Evolutionary conservation across 53 echinoderm and acorn worm species (phyloP).

Genomic region (Henricia sp.): DNA sequence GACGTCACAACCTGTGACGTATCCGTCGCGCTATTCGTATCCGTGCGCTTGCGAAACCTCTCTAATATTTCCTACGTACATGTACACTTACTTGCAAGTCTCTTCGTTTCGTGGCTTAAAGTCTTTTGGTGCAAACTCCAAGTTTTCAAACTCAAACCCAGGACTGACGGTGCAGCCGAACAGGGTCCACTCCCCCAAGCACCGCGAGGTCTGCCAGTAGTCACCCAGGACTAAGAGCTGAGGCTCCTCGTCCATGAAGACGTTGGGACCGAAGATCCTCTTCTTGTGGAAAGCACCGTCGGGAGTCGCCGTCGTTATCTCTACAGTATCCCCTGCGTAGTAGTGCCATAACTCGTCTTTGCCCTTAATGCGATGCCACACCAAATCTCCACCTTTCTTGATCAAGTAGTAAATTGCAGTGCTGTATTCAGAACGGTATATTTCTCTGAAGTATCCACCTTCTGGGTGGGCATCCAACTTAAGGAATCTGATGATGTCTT

Average conservation of each 20-base stretch:
- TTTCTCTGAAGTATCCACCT: no score
- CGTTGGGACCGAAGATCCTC: slow-evolving; percentile 23
- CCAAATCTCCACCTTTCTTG: not conserved
- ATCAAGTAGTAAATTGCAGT: slow-evolving; percentile 41
- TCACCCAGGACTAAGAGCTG: slow-evolving; percentile 38
- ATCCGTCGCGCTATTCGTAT: no score
- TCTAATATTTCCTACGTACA: no score
- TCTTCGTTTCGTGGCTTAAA: slow-evolving; percentile 18
- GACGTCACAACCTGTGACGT: no score
- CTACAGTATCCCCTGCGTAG: slow-evolving; percentile 48
- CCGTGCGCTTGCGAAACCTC: no score
- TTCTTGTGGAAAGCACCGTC: slow-evolving; percentile 15
- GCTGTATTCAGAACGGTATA: no score
- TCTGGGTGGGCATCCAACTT: no score
- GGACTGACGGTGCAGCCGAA: slow-evolving; percentile 41
- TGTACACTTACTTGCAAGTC: not conserved
- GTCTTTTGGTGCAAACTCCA: not conserved
- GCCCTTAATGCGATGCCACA: slow-evolving; percentile 30
- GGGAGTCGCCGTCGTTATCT: slow-evolving; percentile 16
- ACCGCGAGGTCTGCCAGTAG: slow-evolving; percentile 46
- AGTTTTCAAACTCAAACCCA: slow-evolving; percentile 20
- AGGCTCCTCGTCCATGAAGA: slow-evolving; percentile 14
- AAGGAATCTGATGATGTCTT: no score
- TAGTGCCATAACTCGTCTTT: slow-evolving; percentile 54
- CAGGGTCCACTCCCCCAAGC: slow-evolving; percentile 56